Evolutionary conservation across 2,797 vertebrate genomes (phyloP).

Genomic region (Dermochelys coriacea): DNA sequence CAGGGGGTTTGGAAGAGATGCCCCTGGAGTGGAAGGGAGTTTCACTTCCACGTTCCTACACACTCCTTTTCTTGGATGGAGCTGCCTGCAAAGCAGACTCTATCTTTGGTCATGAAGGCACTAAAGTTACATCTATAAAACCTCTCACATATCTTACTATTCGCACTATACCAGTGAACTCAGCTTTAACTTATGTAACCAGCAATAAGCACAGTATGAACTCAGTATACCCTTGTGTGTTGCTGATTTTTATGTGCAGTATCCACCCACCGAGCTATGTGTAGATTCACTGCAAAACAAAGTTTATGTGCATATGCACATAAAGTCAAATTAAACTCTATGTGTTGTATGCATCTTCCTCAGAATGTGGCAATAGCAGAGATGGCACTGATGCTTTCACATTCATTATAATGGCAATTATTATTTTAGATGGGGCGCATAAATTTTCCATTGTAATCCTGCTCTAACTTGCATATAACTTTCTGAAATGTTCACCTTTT

Average conservation of each 20-base stretch:
- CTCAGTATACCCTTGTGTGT: background rate
- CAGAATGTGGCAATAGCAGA: background rate
- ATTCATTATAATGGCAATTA: background rate
- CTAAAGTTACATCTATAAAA: background rate
- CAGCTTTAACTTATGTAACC: background rate
- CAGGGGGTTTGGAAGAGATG: background rate
- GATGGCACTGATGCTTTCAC: background rate
- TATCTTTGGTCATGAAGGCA: background rate
- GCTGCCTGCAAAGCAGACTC: background rate
- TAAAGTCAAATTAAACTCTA: background rate
- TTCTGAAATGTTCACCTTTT: background rate
- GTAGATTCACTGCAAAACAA: background rate
- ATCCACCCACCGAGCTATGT: background rate
- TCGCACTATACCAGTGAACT: background rate
- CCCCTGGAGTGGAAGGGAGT: background rate
- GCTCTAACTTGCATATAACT: background rate
- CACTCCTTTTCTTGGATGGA: background rate
- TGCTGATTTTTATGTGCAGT: background rate
- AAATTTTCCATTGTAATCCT: background rate
- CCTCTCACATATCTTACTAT: background rate
- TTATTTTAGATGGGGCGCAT: background rate
- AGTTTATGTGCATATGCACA: background rate
- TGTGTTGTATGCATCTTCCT: fast-evolving
- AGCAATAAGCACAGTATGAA: background rate
- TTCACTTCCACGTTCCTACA: background rate